Evolutionary conservation across 2,888 invertebrate species (phyloP), one percentile per base, ranked within the genome.

Genomic region (Drosophila ezoana): DNA sequence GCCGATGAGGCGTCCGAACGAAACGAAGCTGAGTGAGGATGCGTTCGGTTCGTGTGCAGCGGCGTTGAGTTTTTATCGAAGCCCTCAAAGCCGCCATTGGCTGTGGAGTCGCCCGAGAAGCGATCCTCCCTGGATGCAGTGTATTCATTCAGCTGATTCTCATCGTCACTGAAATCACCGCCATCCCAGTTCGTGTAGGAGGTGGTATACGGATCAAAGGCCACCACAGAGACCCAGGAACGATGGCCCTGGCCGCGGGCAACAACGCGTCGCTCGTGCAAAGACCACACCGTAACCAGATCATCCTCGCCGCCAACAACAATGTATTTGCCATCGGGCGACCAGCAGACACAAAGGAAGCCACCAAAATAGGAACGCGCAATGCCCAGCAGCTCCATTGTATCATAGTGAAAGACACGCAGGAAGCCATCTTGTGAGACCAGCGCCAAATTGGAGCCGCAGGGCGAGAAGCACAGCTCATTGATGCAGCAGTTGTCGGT

Each of bases 261-360:
- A 8, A 99, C 97, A 6, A 99, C 98, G 51, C 98, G 94, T 77
- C 97, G 95, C 90, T 99, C 98, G 76, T 95, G 94, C 91, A 98
- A 95, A 53, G 97, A 98, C 97, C 98, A 99, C 38, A 99, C 97
- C 1, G 99, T 99, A 53, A 99, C 97, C 66, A 99, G 94, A 93
- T 99, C 99, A 93, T 99, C 99, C 93, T 99, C 99, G 4, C 99
- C 99, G 0, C 99, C 99, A 0, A 98, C 98, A 0, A 98, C 98
- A 52, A 98, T 98, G 89, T 98, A 97, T 89, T 96, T 96, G 48
- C 97, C 96, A 92, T 99, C 99, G 0, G 98, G 98, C 10, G 99
- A 98, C 99, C 99, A 99, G 90, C 98, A 97, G 3, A 99, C 98
- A 92, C 99, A 99, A 44, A 99, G 93, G 88, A 99, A 95, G 38